Evolutionary conservation across 1,140 invertebrate genomes (phyloP).

Genomic region (Pseudobourletiella spinata): DNA sequence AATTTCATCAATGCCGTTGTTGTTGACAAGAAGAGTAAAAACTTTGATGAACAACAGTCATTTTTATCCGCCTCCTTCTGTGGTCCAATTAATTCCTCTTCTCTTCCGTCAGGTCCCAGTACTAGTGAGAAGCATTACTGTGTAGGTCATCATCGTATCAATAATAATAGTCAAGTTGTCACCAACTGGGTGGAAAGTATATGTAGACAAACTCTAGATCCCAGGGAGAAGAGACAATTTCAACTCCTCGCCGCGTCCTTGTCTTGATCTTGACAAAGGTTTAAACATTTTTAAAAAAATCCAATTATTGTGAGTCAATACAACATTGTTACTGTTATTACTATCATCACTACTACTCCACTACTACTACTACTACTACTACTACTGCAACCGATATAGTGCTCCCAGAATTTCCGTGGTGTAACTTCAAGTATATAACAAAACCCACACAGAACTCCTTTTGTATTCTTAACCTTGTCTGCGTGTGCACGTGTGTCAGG

Average conservation of each 20-base stretch:
- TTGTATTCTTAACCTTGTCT: too few species aligned
- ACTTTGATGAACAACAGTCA: neutral
- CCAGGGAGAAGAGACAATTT: neutral
- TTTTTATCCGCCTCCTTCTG: conserved; percentile 4
- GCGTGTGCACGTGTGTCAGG: too few species aligned
- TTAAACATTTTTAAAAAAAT: conserved; percentile 8
- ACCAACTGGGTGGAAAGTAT: conserved; percentile 18
- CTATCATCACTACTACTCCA: neutral
- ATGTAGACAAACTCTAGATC: conserved; percentile 22
- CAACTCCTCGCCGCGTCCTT: neutral
- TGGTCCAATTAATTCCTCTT: neutral
- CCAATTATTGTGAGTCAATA: neutral
- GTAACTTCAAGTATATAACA: neutral
- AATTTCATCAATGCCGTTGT: conserved; percentile 9
- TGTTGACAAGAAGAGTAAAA: neutral
- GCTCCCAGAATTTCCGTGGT: neutral
- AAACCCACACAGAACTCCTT: too few species aligned
- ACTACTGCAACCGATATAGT: neutral
- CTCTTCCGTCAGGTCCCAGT: conserved; percentile 6
- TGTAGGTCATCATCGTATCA: too few species aligned
- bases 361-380: neutral
- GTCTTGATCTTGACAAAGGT: conserved; percentile 3
- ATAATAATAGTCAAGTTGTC: neutral
- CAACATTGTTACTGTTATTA: too few species aligned
- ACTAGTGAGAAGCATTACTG: too few species aligned